Conservation (phyloP, 2,113 vertebrate species). For the Beaufortia kweichowensis region DNA sequence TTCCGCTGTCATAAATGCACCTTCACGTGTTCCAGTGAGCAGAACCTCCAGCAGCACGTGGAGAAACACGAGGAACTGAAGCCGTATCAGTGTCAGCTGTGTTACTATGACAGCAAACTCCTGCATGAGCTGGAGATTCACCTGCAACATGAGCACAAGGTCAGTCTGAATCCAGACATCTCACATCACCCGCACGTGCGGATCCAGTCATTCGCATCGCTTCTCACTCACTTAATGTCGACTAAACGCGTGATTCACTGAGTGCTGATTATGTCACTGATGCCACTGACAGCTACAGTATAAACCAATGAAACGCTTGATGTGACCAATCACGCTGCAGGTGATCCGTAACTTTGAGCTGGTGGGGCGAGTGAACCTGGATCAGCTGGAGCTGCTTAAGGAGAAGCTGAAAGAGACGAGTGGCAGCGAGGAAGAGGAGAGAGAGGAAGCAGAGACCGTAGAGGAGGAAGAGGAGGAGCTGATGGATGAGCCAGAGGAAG, state of each 20-base stretch:
- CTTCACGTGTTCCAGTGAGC: conserved; percentile 96
- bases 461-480: conserved; percentile 64
- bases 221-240: no score
- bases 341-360: conserved; percentile 97
- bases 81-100: conserved; percentile 97
- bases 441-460: conserved; percentile 60
- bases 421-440: conserved; percentile 83
- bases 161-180: conserved; percentile 66
- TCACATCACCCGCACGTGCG: no score
- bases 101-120: conserved; percentile 94
- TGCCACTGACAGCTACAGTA: not conserved
- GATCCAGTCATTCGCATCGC: no score
- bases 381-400: conserved; percentile 92
- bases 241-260: no score
- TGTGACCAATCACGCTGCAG: conserved; percentile 63
- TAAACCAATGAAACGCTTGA: not conserved
- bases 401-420: conserved; percentile 81
- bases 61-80: conserved; percentile 93
- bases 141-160: conserved; percentile 95
- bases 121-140: conserved; percentile 89
- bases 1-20: conserved; percentile 98
- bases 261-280: no score
- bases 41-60: conserved; percentile 92
- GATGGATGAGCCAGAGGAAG: conserved; percentile 58
- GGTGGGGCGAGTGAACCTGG: conserved; percentile 93